Conservation (phyloP, 2,797 vertebrate genomes). For the Amniataba percoides region DNA sequence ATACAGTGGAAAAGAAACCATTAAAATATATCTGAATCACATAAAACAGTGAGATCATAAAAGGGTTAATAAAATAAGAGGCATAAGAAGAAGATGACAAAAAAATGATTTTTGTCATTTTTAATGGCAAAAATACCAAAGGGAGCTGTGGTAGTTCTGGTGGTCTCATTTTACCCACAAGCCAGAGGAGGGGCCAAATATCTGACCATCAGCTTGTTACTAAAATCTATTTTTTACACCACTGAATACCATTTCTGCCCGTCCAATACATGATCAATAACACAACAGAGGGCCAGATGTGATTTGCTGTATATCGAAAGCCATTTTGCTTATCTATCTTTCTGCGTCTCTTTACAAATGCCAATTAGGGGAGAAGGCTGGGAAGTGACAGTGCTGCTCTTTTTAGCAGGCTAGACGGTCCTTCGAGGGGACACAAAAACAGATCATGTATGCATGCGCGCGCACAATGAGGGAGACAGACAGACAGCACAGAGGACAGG, state of each 20-base stretch:
- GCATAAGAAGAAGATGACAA: neutral
- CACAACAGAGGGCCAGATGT: slow-evolving; percentile 32
- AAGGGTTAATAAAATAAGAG: neutral
- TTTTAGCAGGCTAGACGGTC: slow-evolving; percentile 36
- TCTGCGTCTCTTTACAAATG: slow-evolving; percentile 54
- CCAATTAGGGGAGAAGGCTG: slow-evolving; percentile 44
- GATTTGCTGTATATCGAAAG: slow-evolving; percentile 31
- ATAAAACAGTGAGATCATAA: slow-evolving; percentile 36
- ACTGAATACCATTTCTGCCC: slow-evolving; percentile 32
- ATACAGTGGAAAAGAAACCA: slow-evolving; percentile 39
- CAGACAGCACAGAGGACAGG: neutral
- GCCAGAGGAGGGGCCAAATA: neutral
- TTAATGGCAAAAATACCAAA: neutral
- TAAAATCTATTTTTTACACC: slow-evolving; percentile 19
- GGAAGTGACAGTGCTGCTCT: slow-evolving; percentile 29
- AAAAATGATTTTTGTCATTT: neutral
- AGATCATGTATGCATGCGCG: neutral
- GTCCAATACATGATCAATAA: slow-evolving; percentile 47
- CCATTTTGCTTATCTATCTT: slow-evolving; percentile 46
- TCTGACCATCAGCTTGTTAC: slow-evolving; percentile 4
- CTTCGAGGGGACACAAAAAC: slow-evolving; percentile 13
- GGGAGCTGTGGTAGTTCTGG: neutral
- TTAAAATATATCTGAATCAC: slow-evolving; percentile 54
- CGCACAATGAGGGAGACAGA: neutral
- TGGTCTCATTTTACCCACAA: neutral